Base-by-base conservation (phyloP, 2,888 invertebrate species). In the Thumatha senex region DNA sequence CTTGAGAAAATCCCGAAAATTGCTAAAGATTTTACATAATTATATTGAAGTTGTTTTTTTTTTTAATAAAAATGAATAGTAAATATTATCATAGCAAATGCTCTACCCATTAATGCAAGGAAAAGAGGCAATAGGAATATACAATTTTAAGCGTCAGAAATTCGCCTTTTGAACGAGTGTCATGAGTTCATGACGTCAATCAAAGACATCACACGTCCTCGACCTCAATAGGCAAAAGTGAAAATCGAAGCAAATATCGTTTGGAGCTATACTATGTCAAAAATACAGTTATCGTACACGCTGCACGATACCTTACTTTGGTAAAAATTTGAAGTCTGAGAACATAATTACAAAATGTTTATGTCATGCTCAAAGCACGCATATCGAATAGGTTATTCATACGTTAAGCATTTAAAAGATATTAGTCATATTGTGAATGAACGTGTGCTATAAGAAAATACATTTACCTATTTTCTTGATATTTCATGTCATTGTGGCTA, bases 151-250 rank as follows among this genome's bases (percentile, higher is more conserved):
- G 18, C 18, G 58, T 38, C 56, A 64, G 61, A 51, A 60, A 64
- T 63, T 44, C 52, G 53, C 38, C 38, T 57, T 67, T 66, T 51
- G 31, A 38, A 49, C 51, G 12, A 48, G 12, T 51, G 68, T 48
- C 50, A 64, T 11, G 43, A 63, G 30, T n/a, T 40, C 11, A 58
- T 77, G 80, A 82, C 82, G 76, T 82, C 81, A 81, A 70, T 82
- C 81, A 81, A 70, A 51, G 30, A 53, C 58, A 58, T 61, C 46
- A 52, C 58, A 54, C 76, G 89, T 84, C 89, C 89, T 89, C 89
- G 89, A 89, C 89, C 89, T 67, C 67, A 67, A 83, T 82, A 72
- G 56, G 63, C 67, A 70, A 77, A 79, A 84, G 89, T 83, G 89
- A 89, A 90, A 90, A 85, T 84, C 76, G 58, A 62, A 70, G 71